phyloP scores from a whole-genome alignment of 2,888 invertebrate genomes.

The Callyntrura sp. region DNA sequence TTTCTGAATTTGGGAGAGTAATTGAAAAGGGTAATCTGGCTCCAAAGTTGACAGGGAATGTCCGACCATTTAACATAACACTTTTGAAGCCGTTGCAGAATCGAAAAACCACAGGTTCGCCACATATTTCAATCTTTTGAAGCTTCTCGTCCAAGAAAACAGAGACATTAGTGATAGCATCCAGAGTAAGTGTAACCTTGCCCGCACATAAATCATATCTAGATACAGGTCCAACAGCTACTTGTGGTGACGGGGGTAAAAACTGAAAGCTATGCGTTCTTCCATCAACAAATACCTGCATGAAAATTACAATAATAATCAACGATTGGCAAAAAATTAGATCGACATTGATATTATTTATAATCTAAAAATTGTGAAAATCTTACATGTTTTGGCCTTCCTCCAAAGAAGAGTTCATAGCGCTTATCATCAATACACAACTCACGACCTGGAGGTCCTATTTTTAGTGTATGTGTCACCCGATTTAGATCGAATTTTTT shows the following conservation, averaged over 20 bases:
- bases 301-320: not conserved
- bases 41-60: slow-evolving; percentile 90
- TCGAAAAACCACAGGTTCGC: slow-evolving; percentile 90
- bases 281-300: slow-evolving; percentile 89
- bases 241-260: slow-evolving; percentile 96
- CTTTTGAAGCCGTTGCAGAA: slow-evolving; percentile 92
- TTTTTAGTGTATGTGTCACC: slow-evolving; percentile 89
- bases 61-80: slow-evolving; percentile 92
- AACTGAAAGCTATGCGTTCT: slow-evolving; percentile 92
- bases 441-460: slow-evolving; percentile 97
- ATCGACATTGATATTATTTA: not conserved
- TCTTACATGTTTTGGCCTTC: slow-evolving; percentile 89
- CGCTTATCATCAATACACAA: slow-evolving; percentile 95
- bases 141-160: slow-evolving; percentile 94
- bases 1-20: slow-evolving; percentile 89
- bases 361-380: not conserved
- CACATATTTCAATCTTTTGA: slow-evolving; percentile 89
- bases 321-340: slow-evolving; percentile 11
- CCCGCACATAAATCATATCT: slow-evolving; percentile 94
- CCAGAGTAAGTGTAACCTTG: slow-evolving; percentile 93
- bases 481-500: slow-evolving; percentile 91
- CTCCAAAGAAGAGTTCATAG: slow-evolving; percentile 97
- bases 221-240: slow-evolving; percentile 93
- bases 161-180: slow-evolving; percentile 92
- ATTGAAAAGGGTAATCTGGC: slow-evolving; percentile 92